These are phyloP conservation scores for Diarsia dahlii DNA, from an alignment of 2,888 invertebrate genomes.

Conservation along the genomic window DNA sequence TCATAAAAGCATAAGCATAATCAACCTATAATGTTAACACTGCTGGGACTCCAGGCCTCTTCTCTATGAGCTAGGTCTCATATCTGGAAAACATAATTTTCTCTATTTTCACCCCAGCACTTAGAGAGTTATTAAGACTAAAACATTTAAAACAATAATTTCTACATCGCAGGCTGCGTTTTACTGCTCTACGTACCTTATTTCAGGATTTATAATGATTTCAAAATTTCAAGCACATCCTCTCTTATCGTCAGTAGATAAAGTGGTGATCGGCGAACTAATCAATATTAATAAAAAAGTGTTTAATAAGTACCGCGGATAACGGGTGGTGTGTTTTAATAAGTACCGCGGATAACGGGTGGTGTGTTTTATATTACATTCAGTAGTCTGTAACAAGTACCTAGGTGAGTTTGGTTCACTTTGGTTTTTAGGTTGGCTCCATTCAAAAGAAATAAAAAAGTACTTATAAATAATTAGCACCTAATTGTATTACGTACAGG, in stretches of 20 bases:
- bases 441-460: not conserved
- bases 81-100: not conserved
- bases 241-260: not conserved
- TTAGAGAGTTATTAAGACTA: not conserved
- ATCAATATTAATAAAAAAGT: not conserved
- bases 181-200: no score
- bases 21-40: no score
- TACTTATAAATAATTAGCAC: not conserved
- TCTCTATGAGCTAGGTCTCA: not conserved
- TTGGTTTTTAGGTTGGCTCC: not conserved
- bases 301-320: not conserved
- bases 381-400: not conserved
- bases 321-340: not conserved
- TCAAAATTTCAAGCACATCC: not conserved
- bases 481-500: constrained; percentile 20
- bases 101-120: not conserved
- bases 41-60: no score
- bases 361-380: not conserved
- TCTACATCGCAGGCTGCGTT: not conserved
- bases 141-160: not conserved
- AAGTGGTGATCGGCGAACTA: not conserved
- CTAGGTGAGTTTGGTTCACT: not conserved
- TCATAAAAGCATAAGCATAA: not conserved
- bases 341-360: not conserved
- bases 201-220: not conserved